A percentile compares a stretch with the other conserved stretches of the same genome.
These are phyloP conservation scores for Brevimyrus niger DNA, from an alignment of 2,113 vertebrate genomes.

Conservation along the genomic window DNA sequence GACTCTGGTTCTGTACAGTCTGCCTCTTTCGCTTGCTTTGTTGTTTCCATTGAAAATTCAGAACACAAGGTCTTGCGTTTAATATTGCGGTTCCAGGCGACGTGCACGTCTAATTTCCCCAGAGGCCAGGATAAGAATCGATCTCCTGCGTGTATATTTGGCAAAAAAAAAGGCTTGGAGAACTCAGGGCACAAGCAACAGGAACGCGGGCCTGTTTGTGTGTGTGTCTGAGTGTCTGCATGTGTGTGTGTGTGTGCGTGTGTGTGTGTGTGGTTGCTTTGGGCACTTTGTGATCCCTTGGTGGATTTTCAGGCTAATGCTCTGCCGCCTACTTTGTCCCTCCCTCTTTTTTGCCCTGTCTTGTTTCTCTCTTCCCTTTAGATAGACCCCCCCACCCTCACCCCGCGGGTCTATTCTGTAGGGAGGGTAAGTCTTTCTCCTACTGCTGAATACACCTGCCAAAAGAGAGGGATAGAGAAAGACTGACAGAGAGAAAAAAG, in stretches of 20 bases:
- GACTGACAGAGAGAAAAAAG: neutral
- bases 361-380: slow-evolving; percentile 1
- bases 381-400: neutral
- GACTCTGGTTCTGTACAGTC: neutral
- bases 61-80: neutral
- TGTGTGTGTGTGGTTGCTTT: neutral
- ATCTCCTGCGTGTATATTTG: neutral
- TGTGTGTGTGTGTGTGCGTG: neutral
- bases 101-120: neutral
- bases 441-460: neutral
- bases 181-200: neutral
- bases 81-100: neutral
- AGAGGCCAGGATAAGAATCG: neutral
- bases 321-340: neutral
- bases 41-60: neutral
- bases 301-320: neutral
- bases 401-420: neutral
- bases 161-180: neutral
- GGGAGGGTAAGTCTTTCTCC: neutral
- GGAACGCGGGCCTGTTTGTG: neutral
- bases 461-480: neutral
- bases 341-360: neutral
- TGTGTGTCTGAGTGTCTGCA: neutral
- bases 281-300: neutral
- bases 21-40: neutral